A percentile compares a stretch with the other conserved stretches of the same genome.
Conservation (phyloP, 1,140 invertebrate species). For the Trinorchestia longiramus region DNA sequence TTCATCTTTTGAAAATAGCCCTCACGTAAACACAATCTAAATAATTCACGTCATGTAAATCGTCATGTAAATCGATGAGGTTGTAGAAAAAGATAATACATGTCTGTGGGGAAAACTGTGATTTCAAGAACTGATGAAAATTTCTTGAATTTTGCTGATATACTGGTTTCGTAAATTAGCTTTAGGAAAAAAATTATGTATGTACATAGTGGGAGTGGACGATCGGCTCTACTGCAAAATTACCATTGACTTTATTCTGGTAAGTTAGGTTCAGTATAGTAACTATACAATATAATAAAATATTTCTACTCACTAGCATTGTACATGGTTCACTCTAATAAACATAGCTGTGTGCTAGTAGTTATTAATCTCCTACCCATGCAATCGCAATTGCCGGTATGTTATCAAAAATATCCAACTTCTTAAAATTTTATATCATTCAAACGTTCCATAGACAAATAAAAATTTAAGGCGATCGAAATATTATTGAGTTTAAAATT, state of each 20-base stretch:
- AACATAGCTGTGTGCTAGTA: background rate
- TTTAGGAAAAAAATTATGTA: background rate
- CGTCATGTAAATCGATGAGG: no score
- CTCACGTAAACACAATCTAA: background rate
- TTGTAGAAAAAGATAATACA: no score
- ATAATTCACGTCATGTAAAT: background rate
- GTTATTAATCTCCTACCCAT: background rate
- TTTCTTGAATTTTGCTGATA: background rate
- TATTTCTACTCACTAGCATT: slow-evolving; percentile 31
- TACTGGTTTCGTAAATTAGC: background rate
- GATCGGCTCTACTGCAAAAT: background rate
- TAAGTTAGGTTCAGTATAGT: background rate
- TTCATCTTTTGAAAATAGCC: background rate
- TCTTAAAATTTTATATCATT: background rate
- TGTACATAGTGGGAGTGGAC: background rate
- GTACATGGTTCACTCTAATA: background rate
- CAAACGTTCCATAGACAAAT: background rate
- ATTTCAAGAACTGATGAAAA: background rate
- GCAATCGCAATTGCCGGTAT: background rate
- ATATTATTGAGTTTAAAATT: background rate
- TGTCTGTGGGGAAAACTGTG: no score
- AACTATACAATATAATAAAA: background rate
- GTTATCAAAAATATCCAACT: background rate
- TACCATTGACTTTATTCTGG: slow-evolving; percentile 1
- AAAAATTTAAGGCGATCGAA: background rate